phyloP scores from a whole-genome alignment of 2,797 vertebrate genomes.

The Onychomys leucogaster region DNA sequence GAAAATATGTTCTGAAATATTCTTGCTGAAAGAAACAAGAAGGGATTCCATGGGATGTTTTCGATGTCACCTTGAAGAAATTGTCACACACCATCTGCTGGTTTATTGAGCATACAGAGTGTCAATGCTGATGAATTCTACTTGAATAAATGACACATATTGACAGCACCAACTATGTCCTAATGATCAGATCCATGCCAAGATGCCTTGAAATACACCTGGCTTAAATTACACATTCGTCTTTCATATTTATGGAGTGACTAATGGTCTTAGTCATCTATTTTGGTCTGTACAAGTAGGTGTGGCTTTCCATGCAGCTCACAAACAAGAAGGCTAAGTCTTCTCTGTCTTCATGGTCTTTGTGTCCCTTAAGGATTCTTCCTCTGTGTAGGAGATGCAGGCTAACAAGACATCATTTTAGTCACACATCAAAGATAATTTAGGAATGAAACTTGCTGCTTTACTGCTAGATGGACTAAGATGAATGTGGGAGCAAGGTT shows the following conservation, averaged over 20 bases:
- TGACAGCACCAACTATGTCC: slow-evolving; percentile 2
- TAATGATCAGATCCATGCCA: slow-evolving; percentile 52
- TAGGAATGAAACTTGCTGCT: background rate
- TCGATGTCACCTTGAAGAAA: slow-evolving; percentile 74
- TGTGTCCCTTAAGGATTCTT: slow-evolving; percentile 13
- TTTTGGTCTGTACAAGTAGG: background rate
- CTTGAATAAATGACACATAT: slow-evolving; percentile 57
- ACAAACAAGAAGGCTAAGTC: background rate
- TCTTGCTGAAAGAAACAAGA: slow-evolving; percentile 17
- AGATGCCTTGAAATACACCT: slow-evolving; percentile 47
- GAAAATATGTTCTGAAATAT: slow-evolving; percentile 41
- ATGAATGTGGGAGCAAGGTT: background rate
- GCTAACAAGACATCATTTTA: background rate
- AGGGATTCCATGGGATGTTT: background rate
- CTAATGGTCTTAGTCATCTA: slow-evolving; percentile 21
- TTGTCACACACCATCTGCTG: slow-evolving; percentile 58
- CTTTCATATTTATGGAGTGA: slow-evolving; percentile 32
- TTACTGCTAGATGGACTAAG: background rate
- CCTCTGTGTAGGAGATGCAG: background rate
- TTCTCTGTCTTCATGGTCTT: background rate
- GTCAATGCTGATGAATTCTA: slow-evolving; percentile 48
- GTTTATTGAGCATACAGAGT: slow-evolving; percentile 53
- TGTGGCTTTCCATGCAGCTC: slow-evolving; percentile 2
- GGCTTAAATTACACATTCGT: slow-evolving; percentile 44
- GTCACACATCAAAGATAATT: slow-evolving; percentile 32